Conservation (phyloP, 2,888 invertebrate species). For the Choreutis nemorana region DNA sequence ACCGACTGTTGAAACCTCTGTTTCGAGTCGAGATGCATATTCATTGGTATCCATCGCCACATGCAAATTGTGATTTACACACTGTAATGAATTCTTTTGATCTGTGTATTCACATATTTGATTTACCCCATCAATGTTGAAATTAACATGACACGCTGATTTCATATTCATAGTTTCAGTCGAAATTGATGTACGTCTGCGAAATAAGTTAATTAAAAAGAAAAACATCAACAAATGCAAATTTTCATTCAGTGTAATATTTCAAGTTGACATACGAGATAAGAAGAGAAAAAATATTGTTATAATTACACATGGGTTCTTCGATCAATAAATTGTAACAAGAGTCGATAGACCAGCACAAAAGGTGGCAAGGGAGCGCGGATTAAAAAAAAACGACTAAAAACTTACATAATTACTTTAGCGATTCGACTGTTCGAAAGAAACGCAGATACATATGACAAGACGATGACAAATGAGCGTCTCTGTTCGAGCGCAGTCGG, state of each 20-base stretch:
- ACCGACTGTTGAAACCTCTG: too few species aligned
- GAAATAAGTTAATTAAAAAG: constrained; percentile 25
- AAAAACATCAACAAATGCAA: too few species aligned
- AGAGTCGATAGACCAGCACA: constrained; percentile 20
- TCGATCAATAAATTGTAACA: constrained; percentile 13
- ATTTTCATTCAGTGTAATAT: too few species aligned
- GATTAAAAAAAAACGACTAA: constrained; percentile 46
- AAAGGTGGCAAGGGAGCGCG: constrained; percentile 21
- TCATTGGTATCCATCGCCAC: constrained; percentile 56
- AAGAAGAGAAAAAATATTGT: too few species aligned
- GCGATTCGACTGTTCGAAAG: constrained; percentile 59
- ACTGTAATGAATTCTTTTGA: constrained; percentile 68
- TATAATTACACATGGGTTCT: too few species aligned
- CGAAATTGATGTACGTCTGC: constrained; percentile 29
- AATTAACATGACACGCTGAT: constrained; percentile 51
- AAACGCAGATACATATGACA: constrained; percentile 66
- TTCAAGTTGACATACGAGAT: too few species aligned
- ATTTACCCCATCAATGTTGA: constrained; percentile 61
- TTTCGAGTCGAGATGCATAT: constrained; percentile 56
- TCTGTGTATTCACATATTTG: constrained; percentile 65
- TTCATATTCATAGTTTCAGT: constrained; percentile 60
- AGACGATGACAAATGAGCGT: constrained; percentile 67
- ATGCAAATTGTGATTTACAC: constrained; percentile 66
- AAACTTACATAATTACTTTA: constrained; percentile 62
- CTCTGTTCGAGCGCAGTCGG: constrained; percentile 57